Evolutionary conservation across 1,140 invertebrate species (phyloP).

Genomic region (Temnothorax nylanderi): DNA sequence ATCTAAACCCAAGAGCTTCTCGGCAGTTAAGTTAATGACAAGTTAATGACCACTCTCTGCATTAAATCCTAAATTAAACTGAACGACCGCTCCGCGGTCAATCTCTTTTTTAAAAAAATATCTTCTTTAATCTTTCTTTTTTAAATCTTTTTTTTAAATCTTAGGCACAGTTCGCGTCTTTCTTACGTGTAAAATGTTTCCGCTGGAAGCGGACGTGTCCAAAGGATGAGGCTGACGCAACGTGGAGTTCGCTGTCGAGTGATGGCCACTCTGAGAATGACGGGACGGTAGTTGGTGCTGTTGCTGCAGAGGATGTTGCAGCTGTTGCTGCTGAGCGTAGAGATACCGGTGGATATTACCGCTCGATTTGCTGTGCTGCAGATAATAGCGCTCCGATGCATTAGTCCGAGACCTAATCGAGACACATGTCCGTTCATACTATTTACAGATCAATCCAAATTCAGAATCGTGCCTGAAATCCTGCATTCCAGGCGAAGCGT

Average conservation of each 20-base stretch:
- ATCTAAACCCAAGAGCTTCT: not conserved
- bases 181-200: constrained; percentile 89
- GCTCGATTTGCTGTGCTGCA: constrained; percentile 88
- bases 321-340: constrained; percentile 83
- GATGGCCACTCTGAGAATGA: constrained; percentile 79
- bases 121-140: not conserved
- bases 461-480: not conserved
- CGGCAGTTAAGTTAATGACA: not conserved
- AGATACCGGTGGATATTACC: constrained; percentile 86
- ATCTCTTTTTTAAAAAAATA: not conserved
- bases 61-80: not conserved
- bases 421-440: constrained; percentile 60
- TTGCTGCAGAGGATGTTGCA: constrained; percentile 78
- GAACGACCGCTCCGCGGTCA: not conserved
- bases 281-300: constrained; percentile 79
- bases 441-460: constrained; percentile 2
- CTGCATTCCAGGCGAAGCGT: not conserved
- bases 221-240: constrained; percentile 82
- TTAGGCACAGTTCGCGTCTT: not conserved
- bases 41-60: not conserved
- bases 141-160: not conserved
- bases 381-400: constrained; percentile 79
- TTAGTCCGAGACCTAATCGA: constrained; percentile 81
- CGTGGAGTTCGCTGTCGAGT: constrained; percentile 80
- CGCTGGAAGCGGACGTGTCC: constrained; percentile 88